phyloP scores from a whole-genome alignment of 2,888 invertebrate genomes.

The Drosophila subquinaria region DNA sequence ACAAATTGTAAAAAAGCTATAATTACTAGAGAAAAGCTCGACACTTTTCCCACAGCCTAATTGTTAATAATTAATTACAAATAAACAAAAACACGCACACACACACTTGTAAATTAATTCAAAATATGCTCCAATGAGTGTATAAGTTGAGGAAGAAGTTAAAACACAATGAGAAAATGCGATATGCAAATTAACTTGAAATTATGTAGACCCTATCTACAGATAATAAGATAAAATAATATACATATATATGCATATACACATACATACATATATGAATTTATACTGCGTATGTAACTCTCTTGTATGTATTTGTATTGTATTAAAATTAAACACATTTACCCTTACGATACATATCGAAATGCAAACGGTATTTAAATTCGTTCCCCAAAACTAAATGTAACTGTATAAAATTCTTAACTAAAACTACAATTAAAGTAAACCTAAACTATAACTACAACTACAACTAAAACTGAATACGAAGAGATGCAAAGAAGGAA shows the following conservation, averaged over 20 bases:
- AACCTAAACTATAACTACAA: constrained; percentile 41
- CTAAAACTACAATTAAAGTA: constrained; percentile 41
- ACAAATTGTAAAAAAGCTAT: constrained; percentile 73
- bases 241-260: constrained; percentile 16
- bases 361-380: constrained; percentile 58
- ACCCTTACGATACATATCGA: constrained; percentile 40
- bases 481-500: constrained; percentile 11
- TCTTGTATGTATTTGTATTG: constrained; percentile 68
- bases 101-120: constrained; percentile 19
- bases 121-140: not conserved
- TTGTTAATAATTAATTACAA: constrained; percentile 43
- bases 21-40: constrained; percentile 36
- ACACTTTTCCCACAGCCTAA: constrained; percentile 47
- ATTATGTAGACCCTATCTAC: constrained; percentile 47
- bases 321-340: constrained; percentile 47
- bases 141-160: not conserved
- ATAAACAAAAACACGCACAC: constrained; percentile 12
- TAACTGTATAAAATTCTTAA: constrained; percentile 63
- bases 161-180: not conserved
- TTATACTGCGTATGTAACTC: constrained; percentile 55
- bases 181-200: constrained; percentile 47
- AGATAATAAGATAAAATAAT: constrained; percentile 6
- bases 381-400: constrained; percentile 60
- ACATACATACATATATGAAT: constrained; percentile 16
- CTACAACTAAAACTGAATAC: constrained; percentile 25